Conservation (phyloP, 2,888 invertebrate species). For the Amorpha juglandis region DNA sequence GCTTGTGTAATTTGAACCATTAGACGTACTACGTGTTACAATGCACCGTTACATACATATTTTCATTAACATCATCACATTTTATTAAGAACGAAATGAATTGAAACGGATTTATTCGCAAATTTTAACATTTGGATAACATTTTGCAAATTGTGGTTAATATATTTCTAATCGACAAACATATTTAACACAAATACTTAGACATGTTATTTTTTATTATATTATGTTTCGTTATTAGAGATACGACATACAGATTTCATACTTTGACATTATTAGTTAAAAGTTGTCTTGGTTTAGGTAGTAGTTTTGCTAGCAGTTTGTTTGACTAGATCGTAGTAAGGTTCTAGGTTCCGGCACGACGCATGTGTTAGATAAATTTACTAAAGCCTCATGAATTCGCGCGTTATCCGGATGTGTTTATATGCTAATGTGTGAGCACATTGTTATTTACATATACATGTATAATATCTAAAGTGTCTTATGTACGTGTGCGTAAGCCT, state of each 20-base stretch:
- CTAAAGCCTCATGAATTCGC: not conserved
- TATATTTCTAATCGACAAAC: no score
- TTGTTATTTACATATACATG: slow-evolving; percentile 4
- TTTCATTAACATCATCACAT: not conserved
- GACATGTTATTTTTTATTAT: no score
- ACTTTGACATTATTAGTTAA: not conserved
- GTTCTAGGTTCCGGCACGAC: not conserved
- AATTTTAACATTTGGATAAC: not conserved
- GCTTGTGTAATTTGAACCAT: slow-evolving; percentile 14
- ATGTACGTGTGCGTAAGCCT: slow-evolving; percentile 8
- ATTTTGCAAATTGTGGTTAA: not conserved
- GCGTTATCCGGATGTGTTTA: slow-evolving; percentile 14
- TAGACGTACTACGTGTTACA: not conserved
- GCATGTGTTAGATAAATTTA: slow-evolving; percentile 5
- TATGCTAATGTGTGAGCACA: slow-evolving; percentile 7
- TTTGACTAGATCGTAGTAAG: not conserved
- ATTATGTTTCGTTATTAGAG: no score
- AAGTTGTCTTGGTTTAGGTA: not conserved
- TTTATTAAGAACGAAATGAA: not conserved
- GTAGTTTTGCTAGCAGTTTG: not conserved
- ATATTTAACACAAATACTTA: no score
- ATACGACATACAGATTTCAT: no score
- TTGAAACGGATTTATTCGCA: not conserved
- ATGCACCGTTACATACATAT: not conserved
- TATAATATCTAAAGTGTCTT: slow-evolving; percentile 7